Evolutionary conservation across 2,888 invertebrate species (phyloP), one percentile per base, ranked within the genome.

Genomic region (Chloroclystis v-ata): DNA sequence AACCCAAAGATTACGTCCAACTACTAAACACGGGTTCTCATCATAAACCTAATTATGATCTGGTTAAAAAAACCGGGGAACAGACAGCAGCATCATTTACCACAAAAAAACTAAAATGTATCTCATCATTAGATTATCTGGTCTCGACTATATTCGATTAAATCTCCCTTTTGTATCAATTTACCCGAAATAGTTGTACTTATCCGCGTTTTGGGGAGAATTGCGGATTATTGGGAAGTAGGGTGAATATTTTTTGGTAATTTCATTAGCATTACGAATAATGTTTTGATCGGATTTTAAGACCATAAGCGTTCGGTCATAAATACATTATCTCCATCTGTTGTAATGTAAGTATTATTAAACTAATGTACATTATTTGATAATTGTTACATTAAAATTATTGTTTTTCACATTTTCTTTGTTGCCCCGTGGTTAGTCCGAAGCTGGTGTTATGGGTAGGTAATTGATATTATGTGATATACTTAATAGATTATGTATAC

Each of bases 171-270:
- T 73, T 70, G 73, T 76, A 71, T 63, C 75, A 74, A 77, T 82
- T 80, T 77, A 72, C 70, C 68, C 64, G 68, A 73, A 80, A 79
- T 77, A 79, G 79, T 78, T 75, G 68, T 67, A 69, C 75, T 77
- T 77, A 75, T 72, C 75, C 75, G 59, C 69, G 71, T 76, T 82
- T 76, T 63, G 72, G 72, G 72, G 72, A 53, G 60, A 74, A 75
- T 69, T 67, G 49, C 46, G 67, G 75, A 78, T 80, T 78, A 70
- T 63, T 54, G 57, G 49, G 47, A 59, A 52, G 60, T 57, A 51
- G 71, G 71, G 80, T 78, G 78, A 73, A 77, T 75, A 80, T 74
- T 72, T 73, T 70, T 65, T 61, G 65, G 50, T 56, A 75, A 79
- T 78, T 75, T 73, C 71, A 76, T 80, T 80, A 78, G 68, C 69